Percentiles rank a stretch among this genome's conserved stretches.
Evolutionary conservation across 2,113 vertebrate genomes (phyloP).

Genomic region (Butastur rufipennis): DNA sequence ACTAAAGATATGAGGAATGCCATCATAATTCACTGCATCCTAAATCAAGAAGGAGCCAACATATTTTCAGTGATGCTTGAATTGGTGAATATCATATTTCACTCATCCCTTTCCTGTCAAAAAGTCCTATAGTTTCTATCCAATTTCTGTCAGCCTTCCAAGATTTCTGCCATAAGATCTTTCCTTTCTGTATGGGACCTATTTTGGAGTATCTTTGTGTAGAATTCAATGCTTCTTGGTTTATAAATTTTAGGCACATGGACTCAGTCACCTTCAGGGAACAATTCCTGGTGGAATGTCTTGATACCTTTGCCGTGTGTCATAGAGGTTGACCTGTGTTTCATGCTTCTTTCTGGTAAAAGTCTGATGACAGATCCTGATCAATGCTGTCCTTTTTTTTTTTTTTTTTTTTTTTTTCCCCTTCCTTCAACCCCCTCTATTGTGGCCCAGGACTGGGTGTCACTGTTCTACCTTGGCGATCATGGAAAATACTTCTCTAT

Average conservation of each 20-base stretch:
- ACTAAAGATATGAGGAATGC: background rate
- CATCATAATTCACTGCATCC: background rate
- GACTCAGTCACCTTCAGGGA: background rate
- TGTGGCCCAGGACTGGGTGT: background rate
- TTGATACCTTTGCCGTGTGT: background rate
- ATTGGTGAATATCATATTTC: background rate
- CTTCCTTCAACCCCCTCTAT: background rate
- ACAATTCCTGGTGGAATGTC: background rate
- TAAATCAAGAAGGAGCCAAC: background rate
- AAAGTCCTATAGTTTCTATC: background rate
- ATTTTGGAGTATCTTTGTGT: background rate
- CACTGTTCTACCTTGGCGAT: background rate
- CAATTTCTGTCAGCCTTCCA: background rate
- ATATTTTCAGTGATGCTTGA: background rate
- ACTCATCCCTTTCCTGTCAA: background rate
- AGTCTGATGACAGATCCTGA: background rate
- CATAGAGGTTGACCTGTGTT: background rate
- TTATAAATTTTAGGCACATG: background rate
- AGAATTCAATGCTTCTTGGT: background rate
- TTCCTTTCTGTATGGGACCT: background rate
- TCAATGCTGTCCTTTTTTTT: accelerated
- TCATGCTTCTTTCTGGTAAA: background rate
- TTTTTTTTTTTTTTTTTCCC: background rate
- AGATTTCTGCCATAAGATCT: background rate
- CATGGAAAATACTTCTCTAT: background rate